Evolutionary conservation across 1,140 invertebrate species (phyloP).

Genomic region (Chelonus insularis): DNA sequence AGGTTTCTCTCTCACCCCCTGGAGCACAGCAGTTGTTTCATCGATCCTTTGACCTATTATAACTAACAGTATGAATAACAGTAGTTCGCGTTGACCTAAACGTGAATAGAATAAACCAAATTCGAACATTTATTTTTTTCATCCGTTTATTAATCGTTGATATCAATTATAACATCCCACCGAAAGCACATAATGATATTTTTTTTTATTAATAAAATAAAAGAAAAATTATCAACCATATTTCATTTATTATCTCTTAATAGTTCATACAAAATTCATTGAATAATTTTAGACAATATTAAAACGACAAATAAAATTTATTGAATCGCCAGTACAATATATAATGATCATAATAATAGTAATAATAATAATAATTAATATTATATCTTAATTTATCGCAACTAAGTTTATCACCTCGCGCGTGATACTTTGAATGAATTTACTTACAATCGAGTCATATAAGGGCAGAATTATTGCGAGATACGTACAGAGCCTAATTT

Average conservation of each 20-base stretch:
- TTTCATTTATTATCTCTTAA: no score
- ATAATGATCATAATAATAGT: conserved; percentile 31
- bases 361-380: background rate
- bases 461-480: conserved; percentile 27
- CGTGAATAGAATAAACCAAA: conserved; percentile 8
- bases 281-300: no score
- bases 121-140: background rate
- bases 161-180: background rate
- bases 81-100: conserved; percentile 12
- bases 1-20: background rate
- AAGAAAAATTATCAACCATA: conserved; percentile 6
- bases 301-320: conserved; percentile 34
- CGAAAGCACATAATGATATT: background rate
- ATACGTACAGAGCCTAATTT: background rate
- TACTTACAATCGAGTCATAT: conserved; percentile 24
- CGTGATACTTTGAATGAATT: conserved; percentile 3
- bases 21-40: background rate
- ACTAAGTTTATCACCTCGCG: background rate
- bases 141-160: background rate
- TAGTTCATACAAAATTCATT: no score
- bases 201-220: background rate
- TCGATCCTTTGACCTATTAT: conserved; percentile 23
- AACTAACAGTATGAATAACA: conserved; percentile 1
- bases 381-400: background rate
- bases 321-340: conserved; percentile 32